phyloP scores from a whole-genome alignment of 2,888 invertebrate species.

The Loripinus fragilis region DNA sequence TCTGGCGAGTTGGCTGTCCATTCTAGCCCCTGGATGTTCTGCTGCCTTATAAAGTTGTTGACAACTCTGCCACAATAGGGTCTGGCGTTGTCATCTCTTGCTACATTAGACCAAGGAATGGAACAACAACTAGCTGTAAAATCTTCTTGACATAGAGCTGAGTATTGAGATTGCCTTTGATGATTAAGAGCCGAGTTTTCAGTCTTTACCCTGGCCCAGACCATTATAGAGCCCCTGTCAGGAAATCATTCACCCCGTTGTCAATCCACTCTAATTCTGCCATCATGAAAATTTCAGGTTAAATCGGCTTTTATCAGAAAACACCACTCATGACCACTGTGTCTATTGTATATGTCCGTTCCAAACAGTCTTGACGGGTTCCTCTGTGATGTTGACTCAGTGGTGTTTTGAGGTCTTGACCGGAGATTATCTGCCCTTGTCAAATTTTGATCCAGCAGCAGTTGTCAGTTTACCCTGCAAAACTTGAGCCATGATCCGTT shows the following conservation, averaged over 20 bases:
- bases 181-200: slow-evolving; percentile 24
- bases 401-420: background rate
- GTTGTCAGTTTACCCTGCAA: background rate
- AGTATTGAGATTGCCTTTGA: slow-evolving; percentile 11
- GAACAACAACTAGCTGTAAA: background rate
- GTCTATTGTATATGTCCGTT: background rate
- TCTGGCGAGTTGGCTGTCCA: slow-evolving; percentile 7
- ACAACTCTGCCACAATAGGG: slow-evolving; percentile 18
- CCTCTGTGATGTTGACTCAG: slow-evolving; percentile 11
- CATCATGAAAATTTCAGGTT: slow-evolving; percentile 4
- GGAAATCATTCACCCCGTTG: background rate
- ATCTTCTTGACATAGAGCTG: slow-evolving; percentile 4
- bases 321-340: slow-evolving; percentile 3
- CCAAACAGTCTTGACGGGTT: slow-evolving; percentile 10
- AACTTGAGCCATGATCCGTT: background rate
- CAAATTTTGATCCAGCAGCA: background rate
- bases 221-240: slow-evolving; percentile 6
- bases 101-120: slow-evolving; percentile 13
- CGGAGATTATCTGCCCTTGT: background rate
- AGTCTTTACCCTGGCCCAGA: background rate
- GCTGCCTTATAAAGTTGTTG: slow-evolving; percentile 23
- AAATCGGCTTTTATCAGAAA: slow-evolving; percentile 1
- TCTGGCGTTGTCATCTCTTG: slow-evolving; percentile 20
- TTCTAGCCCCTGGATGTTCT: slow-evolving; percentile 8
- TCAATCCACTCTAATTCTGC: background rate